Percentiles rank a stretch among this genome's conserved stretches.
These are phyloP conservation scores for Malacoctenus gilli DNA, from an alignment of 2,797 vertebrate species.

Conservation along the genomic window DNA sequence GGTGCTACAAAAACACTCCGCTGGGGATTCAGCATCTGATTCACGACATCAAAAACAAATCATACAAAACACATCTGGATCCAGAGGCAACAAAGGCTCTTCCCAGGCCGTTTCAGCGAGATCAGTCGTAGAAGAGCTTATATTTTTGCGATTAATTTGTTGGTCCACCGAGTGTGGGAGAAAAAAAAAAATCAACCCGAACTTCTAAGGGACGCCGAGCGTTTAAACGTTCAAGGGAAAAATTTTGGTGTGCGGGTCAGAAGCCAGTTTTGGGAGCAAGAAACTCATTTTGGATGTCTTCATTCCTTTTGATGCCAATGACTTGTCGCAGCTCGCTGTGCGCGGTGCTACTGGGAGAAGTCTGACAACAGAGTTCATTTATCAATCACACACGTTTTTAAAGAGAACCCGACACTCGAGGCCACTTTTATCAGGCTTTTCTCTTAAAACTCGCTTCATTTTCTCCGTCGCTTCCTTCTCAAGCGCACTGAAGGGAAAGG, in stretches of 20 bases:
- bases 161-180: too few relatives aligned
- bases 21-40: conserved; percentile 43
- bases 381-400: conserved; percentile 68
- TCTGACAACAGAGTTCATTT: conserved; percentile 58
- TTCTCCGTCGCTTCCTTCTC: conserved; percentile 11
- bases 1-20: conserved; percentile 53
- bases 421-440: conserved; percentile 50
- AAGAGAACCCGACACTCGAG: conserved; percentile 44
- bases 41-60: too few relatives aligned
- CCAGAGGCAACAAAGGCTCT: conserved; percentile 2
- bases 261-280: conserved; percentile 31
- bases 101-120: conserved; percentile 8
- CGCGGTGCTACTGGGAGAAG: conserved; percentile 26
- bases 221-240: conserved; percentile 66
- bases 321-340: conserved; percentile 36
- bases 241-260: conserved; percentile 56
- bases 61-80: conserved; percentile 39
- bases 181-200: conserved; percentile 63
- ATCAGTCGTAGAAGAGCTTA: conserved; percentile 42
- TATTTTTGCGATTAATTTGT: conserved; percentile 64
- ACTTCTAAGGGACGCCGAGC: conserved; percentile 57
- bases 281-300: conserved; percentile 27
- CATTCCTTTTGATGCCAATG: conserved; percentile 41
- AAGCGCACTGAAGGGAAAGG: conserved; percentile 4
- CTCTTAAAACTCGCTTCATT: conserved; percentile 14